Conservation (phyloP, 1,140 invertebrate genomes). For the Euglossa dilemma region DNA sequence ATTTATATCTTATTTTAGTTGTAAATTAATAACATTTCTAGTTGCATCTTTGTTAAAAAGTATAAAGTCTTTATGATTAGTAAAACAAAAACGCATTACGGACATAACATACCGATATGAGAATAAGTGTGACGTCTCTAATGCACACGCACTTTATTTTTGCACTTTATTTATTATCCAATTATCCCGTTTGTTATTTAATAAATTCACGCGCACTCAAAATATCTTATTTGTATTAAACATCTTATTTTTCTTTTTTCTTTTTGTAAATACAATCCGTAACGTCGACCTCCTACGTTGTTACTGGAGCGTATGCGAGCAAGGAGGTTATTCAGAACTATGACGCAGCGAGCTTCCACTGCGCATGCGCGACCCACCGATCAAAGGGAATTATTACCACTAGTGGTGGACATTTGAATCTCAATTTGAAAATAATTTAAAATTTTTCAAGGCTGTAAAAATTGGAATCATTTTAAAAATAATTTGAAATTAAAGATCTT, state of each 20-base stretch:
- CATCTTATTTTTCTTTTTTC: background rate
- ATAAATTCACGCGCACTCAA: background rate
- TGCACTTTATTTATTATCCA: background rate
- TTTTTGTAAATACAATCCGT: background rate
- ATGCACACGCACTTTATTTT: constrained; percentile 7
- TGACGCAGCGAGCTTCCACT: background rate
- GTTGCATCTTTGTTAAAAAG: background rate
- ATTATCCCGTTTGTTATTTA: constrained; percentile 19
- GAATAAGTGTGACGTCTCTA: background rate
- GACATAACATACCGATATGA: constrained; percentile 34
- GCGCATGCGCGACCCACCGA: background rate
- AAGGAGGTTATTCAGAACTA: background rate
- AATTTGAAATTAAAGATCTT: background rate
- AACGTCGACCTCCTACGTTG: background rate
- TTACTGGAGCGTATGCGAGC: background rate
- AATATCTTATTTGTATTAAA: background rate
- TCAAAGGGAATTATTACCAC: background rate
- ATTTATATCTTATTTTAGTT: background rate
- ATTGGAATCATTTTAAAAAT: background rate
- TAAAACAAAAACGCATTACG: background rate
- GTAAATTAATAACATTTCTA: background rate
- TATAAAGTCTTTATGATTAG: background rate
- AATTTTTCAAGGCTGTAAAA: background rate
- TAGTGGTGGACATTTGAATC: background rate
- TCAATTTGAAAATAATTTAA: background rate